Evolutionary conservation across 2,113 vertebrate genomes (phyloP).

Genomic region (Pygoscelis antarcticus): DNA sequence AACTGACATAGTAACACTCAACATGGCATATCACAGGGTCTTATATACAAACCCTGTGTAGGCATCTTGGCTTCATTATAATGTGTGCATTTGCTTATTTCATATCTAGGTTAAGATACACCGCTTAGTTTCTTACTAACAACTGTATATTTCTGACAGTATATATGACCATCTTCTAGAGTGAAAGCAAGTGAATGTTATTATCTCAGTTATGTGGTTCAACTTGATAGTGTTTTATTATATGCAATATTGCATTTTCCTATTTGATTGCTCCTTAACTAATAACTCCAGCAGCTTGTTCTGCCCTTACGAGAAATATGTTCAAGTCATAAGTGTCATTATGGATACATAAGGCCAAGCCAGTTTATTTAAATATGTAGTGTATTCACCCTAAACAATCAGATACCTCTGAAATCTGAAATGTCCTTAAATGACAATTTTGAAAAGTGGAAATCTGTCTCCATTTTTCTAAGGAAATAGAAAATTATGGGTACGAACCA

Average conservation of each 20-base stretch:
- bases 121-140: neutral
- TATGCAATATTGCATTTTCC: neutral
- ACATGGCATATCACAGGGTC: neutral
- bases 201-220: neutral
- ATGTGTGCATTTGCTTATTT: neutral
- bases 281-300: neutral
- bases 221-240: neutral
- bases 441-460: neutral
- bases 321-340: neutral
- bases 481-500: neutral
- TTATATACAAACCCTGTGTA: neutral
- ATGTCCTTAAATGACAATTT: neutral
- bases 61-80: neutral
- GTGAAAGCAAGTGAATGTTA: neutral
- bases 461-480: neutral
- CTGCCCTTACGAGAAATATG: neutral
- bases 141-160: neutral
- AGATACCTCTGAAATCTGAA: neutral
- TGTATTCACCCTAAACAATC: neutral
- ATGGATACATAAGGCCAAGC: neutral
- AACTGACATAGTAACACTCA: neutral
- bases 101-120: neutral
- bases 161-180: neutral
- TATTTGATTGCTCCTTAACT: neutral
- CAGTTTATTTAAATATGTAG: neutral